Evolutionary conservation across 1,140 invertebrate genomes (phyloP).

Genomic region (Papilio polytes): DNA sequence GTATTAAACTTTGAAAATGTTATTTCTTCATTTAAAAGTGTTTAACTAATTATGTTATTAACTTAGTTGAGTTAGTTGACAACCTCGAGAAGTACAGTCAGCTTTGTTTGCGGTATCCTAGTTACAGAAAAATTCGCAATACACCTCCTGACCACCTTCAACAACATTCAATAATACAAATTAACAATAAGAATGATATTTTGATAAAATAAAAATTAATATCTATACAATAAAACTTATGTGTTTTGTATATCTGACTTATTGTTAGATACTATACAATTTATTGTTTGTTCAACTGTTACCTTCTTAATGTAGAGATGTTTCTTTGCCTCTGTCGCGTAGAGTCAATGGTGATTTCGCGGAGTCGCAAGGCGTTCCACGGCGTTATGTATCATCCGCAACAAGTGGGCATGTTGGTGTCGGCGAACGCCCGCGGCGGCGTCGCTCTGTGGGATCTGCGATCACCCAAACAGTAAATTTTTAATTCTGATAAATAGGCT

Average conservation of each 20-base stretch:
- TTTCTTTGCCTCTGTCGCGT: conserved; percentile 35
- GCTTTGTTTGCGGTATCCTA: background rate
- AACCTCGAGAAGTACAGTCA: background rate
- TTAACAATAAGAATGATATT: too few relatives aligned
- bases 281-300: too few relatives aligned
- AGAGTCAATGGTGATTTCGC: conserved; percentile 79
- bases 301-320: too few relatives aligned
- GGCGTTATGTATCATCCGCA: conserved; percentile 95
- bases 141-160: background rate
- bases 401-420: conserved; percentile 92
- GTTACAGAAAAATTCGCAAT: background rate
- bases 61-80: too few relatives aligned
- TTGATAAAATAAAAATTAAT: too few relatives aligned
- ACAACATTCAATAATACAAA: background rate
- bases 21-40: too few relatives aligned
- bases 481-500: background rate
- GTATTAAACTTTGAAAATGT: too few relatives aligned
- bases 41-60: too few relatives aligned
- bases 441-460: conserved; percentile 95
- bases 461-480: conserved; percentile 90
- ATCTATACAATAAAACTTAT: background rate
- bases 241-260: background rate
- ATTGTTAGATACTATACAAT: too few relatives aligned
- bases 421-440: conserved; percentile 95
- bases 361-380: conserved; percentile 89